phyloP scores from a whole-genome alignment of 2,888 invertebrate species.

The Noctua fimbriata region DNA sequence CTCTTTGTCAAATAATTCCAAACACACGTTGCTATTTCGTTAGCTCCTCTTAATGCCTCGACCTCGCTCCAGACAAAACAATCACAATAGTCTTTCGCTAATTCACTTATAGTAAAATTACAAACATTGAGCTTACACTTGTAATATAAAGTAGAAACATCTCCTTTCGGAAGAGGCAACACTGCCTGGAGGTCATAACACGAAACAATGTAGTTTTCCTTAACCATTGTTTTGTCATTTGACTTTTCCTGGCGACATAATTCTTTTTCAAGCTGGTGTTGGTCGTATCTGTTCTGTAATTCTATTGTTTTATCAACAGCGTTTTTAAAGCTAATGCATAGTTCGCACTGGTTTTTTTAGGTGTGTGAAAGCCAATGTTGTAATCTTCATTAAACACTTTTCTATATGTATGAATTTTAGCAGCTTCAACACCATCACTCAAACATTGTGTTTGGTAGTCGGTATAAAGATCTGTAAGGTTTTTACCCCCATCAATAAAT shows the following conservation, averaged over 20 bases:
- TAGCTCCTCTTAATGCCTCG: slow-evolving; percentile 53
- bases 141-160: slow-evolving; percentile 53
- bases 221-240: slow-evolving; percentile 42
- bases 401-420: no score
- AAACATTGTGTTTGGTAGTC: no score
- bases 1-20: slow-evolving; percentile 44
- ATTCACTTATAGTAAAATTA: slow-evolving; percentile 58
- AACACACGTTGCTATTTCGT: slow-evolving; percentile 58
- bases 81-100: slow-evolving; percentile 49
- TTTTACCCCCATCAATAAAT: no score
- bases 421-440: no score
- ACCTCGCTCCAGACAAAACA: slow-evolving; percentile 59
- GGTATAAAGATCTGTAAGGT: no score
- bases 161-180: slow-evolving; percentile 53
- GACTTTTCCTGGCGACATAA: slow-evolving; percentile 43
- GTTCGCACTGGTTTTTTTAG: no score
- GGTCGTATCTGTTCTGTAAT: slow-evolving; percentile 34
- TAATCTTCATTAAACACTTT: no score
- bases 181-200: slow-evolving; percentile 57
- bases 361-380: no score
- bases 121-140: slow-evolving; percentile 55
- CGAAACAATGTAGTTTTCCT: slow-evolving; percentile 45
- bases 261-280: slow-evolving; percentile 50
- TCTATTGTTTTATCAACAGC: slow-evolving; percentile 34
- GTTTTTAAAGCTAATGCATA: slow-evolving; percentile 44